These are phyloP conservation scores for Sebastes baramenuke DNA, from an alignment of 2,797 vertebrate species.

Conservation along the genomic window DNA sequence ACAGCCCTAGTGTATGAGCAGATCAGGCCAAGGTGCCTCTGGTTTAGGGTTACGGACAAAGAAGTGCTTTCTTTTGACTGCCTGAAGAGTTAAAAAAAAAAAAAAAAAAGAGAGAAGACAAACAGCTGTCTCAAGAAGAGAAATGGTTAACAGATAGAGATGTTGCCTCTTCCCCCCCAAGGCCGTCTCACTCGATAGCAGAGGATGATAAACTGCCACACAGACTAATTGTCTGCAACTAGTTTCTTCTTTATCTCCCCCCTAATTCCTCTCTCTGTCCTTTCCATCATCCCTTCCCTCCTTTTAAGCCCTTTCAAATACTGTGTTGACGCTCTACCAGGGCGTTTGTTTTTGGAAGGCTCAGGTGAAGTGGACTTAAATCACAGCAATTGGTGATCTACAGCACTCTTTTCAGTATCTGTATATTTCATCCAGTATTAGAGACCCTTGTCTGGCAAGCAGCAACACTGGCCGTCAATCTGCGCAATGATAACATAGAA, in stretches of 20 bases:
- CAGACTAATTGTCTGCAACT: conserved; percentile 40
- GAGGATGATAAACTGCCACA: conserved; percentile 59
- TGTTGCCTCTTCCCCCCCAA: conserved; percentile 42
- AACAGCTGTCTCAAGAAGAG: conserved; percentile 13
- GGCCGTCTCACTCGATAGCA: conserved; percentile 41
- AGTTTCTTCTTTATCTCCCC: conserved; percentile 48
- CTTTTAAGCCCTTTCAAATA: conserved; percentile 39
- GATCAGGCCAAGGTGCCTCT: neutral
- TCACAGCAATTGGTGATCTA: neutral
- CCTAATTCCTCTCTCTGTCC: conserved; percentile 30
- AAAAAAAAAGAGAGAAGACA: neutral
- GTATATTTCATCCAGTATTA: conserved; percentile 17
- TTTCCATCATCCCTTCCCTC: conserved; percentile 23
- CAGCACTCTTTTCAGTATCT: neutral
- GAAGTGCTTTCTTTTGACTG: neutral
- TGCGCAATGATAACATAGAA: conserved; percentile 27
- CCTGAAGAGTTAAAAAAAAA: neutral
- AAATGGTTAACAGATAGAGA: conserved; percentile 35
- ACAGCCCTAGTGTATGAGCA: neutral
- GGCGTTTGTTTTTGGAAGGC: conserved; percentile 49
- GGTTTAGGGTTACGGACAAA: conserved; percentile 5
- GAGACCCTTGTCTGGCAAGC: conserved; percentile 20
- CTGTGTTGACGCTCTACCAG: conserved; percentile 6
- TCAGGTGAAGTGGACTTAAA: conserved; percentile 28
- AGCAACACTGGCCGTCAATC: neutral